Evolutionary conservation across 2,888 invertebrate genomes (phyloP).

Genomic region (Volucella bombylans): DNA sequence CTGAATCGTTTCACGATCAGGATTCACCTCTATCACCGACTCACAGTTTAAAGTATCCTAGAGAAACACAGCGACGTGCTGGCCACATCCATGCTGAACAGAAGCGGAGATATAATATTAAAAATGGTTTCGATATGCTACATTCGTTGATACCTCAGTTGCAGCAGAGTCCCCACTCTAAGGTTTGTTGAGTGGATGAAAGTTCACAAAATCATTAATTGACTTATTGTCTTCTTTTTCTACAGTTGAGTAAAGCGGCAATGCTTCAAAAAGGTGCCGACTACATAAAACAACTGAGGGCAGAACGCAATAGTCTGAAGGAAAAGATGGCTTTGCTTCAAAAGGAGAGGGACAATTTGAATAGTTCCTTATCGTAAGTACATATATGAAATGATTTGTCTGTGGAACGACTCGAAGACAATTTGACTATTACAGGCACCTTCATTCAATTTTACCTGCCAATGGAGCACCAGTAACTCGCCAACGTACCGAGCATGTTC

Average conservation of each 20-base stretch:
- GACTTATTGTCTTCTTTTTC: conserved; percentile 18
- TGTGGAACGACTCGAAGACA: neutral
- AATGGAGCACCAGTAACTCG: conserved; percentile 97
- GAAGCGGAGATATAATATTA: conserved; percentile 96
- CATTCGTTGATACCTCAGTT: conserved; percentile 96
- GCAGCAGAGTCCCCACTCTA: conserved; percentile 93
- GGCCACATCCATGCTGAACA: conserved; percentile 98
- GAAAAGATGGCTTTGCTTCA: conserved; percentile 94
- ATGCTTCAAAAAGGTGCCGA: conserved; percentile 98
- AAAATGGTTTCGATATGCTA: conserved; percentile 97
- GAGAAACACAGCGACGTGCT: conserved; percentile 88
- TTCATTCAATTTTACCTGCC: conserved; percentile 96
- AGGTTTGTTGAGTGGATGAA: conserved; percentile 83
- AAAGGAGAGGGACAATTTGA: conserved; percentile 94
- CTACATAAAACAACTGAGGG: conserved; percentile 93
- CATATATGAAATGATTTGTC: neutral
- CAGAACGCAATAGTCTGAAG: conserved; percentile 92
- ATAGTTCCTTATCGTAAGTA: conserved; percentile 93
- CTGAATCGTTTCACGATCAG: conserved; percentile 81
- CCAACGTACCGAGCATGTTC: conserved; percentile 94
- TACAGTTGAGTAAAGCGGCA: conserved; percentile 94
- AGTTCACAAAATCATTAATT: neutral
- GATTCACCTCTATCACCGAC: conserved; percentile 86
- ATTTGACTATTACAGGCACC: conserved; percentile 86
- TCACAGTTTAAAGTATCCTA: conserved; percentile 82